A percentile compares a stretch with the other conserved stretches of the same genome.
Conservation (phyloP, 2,797 vertebrate genomes). For the Mormyrus proboscirostris region DNA sequence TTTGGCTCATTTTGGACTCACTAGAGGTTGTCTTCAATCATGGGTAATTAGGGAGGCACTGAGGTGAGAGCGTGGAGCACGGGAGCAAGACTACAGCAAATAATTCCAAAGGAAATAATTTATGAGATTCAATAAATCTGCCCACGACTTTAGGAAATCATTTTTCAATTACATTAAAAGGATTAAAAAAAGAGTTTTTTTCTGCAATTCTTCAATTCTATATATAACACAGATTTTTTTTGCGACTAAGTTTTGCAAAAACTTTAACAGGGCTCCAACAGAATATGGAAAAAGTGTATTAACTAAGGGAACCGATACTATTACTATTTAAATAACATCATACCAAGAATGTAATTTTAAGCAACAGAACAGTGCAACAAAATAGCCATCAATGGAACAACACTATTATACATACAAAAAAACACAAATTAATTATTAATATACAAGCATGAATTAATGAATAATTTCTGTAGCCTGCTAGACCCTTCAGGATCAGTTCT, state of each 20-base stretch:
- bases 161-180: conserved; percentile 11
- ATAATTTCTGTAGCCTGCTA: background rate
- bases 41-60: background rate
- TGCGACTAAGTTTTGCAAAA: background rate
- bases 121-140: conserved; percentile 9
- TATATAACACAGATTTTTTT: conserved; percentile 9
- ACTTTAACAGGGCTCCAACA: background rate
- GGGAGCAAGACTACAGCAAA: background rate
- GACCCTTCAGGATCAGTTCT: background rate
- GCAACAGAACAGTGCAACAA: background rate
- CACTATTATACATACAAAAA: background rate
- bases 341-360: background rate
- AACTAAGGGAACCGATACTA: background rate
- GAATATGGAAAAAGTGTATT: background rate
- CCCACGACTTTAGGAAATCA: conserved; percentile 3
- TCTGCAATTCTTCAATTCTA: conserved; percentile 2
- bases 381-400: background rate
- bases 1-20: background rate
- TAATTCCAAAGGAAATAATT: conserved; percentile 8
- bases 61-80: background rate
- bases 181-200: background rate
- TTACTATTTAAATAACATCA: background rate
- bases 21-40: conserved; percentile 8
- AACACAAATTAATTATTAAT: background rate
- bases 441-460: background rate